Evolutionary conservation across 2,888 invertebrate species (phyloP), one percentile per base, ranked within the genome.

Genomic region (Neria commutata): DNA sequence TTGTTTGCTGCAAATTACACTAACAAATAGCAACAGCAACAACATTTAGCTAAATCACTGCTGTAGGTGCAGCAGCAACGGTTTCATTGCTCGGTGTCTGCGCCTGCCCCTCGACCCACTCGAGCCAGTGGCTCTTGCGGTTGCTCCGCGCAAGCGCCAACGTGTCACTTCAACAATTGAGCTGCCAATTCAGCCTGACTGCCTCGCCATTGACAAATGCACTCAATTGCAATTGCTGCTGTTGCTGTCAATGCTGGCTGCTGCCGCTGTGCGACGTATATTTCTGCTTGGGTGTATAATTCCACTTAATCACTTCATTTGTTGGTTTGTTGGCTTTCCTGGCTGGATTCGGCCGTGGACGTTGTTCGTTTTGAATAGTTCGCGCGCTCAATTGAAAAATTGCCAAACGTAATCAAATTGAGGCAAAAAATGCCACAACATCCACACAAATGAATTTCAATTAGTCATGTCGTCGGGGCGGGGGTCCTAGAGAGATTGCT

Each of bases 1-100:
- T 37, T 37, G 37, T 37, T 61, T 55, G 55, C 37, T 59, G 52
- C 50, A 54, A 64, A 64, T 59, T 52, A 63, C 55, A 55, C 19
- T 10, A n/a, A 25, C 16, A 23, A 45, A 45, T 21, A 14, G 33
- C 23, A 17, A 24, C 17, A 52, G 52, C 52, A 24, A 52, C 52
- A 52, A 17, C 26, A 24, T 37, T n/a, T 29, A 24, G 19, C 3
- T 42, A 25, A 10, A 47, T 21, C 50, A 46, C 25, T 54, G 54
- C 54, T 50, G 58, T 54, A 54, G 50, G 55, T 55, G 26, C 46
- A 47, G 40, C 29, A 52, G 16, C 40, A 26, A 26, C n/a, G n/a
- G 19, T 25, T 46, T 46, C 33, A 25, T 46, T 25, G 25, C n/a
- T 26, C 16, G 25, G 16, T 46, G 51, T 51, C 26, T 26, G 42